phyloP scores from a whole-genome alignment of 1,140 invertebrate species.

The Pseudomyrmex pallidus region DNA sequence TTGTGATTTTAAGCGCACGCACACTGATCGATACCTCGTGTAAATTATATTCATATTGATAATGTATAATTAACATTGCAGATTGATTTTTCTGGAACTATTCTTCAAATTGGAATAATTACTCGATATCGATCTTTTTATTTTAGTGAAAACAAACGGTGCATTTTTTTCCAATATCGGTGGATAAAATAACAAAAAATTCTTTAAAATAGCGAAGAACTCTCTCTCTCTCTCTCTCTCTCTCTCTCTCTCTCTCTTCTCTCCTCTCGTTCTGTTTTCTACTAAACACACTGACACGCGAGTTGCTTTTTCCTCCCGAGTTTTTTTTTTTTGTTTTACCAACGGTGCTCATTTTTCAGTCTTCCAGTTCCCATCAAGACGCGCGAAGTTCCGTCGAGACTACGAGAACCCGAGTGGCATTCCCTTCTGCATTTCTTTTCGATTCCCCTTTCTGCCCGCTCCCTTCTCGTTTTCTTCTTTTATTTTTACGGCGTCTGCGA shows the following conservation, averaged over 20 bases:
- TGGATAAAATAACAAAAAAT: not conserved
- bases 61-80: not conserved
- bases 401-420: slow-evolving; percentile 53
- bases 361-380: slow-evolving; percentile 5
- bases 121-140: not conserved
- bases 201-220: not conserved
- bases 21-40: not conserved
- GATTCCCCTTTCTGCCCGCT: slow-evolving; percentile 4
- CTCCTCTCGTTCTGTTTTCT: not conserved
- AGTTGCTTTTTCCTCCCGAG: slow-evolving; percentile 35
- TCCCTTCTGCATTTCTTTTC: slow-evolving; percentile 63
- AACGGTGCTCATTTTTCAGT: slow-evolving; percentile 52
- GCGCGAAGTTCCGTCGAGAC: slow-evolving; percentile 58
- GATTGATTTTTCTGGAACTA: not conserved
- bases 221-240: no score
- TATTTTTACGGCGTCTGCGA: slow-evolving; percentile 23
- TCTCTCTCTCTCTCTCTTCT: no score
- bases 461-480: slow-evolving; percentile 14
- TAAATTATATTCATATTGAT: no score
- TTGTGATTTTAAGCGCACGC: no score
- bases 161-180: not conserved
- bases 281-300: slow-evolving; percentile 8
- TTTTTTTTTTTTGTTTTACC: slow-evolving; percentile 21
- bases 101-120: not conserved
- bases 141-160: not conserved